Evolutionary conservation across 2,797 vertebrate species (phyloP), one percentile per base, ranked within the genome.

Genomic region (Morelia viridis): DNA sequence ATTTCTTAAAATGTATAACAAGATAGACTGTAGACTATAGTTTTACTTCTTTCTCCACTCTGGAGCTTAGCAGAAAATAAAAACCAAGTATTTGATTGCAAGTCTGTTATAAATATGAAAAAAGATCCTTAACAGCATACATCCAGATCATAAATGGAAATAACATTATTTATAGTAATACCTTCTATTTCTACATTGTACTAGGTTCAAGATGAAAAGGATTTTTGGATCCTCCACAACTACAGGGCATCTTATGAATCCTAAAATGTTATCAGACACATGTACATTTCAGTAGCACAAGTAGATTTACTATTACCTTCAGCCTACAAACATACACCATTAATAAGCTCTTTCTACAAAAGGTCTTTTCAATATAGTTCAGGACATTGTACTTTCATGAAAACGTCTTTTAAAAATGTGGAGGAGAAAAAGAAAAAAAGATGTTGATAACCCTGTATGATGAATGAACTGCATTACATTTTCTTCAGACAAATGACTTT

Each of bases 1-100:
- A 28, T 89, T 68, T 89, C 83, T 60, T 85, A 89, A 28, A 92
- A 84, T 28, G 22, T 87, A 92, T 60, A 71, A 71, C 65, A 64
- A 35, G 62, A 65, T 26, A 26, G 31, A 68, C 7, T 57, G 28
- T 56, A 68, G 28, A 56, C 28, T 31, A 3, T 19, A 17, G 28
- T 31, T 88, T 53, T 50, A 46, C 41, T 62, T 60, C 60, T 61
- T 87, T 62, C 46, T 53, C 17, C 15, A 31, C 28, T 31, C 3
- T 10, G 19, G 15, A 15, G 46, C 28, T 53, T 53, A 53, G 15
- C 26, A 65, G 62, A 80, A 90, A 28, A 84, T 35, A 68, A 83
- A 80, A 17, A 26, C 22, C 13, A 56, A 90, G 26, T 17, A 46
- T 35, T 62, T 61, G 19, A 28, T 5, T 35, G 13, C 13, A 64